Percentiles rank a stretch among this genome's conserved stretches.
These are phyloP conservation scores for Hirundichthys speculiger DNA, from an alignment of 2,113 vertebrate genomes.

Conservation along the genomic window DNA sequence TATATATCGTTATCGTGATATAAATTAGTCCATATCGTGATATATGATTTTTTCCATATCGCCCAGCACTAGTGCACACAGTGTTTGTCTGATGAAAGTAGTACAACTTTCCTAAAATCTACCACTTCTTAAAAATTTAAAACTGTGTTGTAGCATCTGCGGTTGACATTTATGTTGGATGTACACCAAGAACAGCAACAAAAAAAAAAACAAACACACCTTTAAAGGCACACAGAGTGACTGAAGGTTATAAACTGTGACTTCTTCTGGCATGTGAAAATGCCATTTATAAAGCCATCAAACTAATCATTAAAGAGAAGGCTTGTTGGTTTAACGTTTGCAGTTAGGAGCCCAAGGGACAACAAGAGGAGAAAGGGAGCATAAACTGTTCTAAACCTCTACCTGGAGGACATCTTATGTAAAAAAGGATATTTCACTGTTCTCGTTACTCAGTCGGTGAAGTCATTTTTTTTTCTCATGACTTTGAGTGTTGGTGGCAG, in stretches of 20 bases:
- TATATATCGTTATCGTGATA: no score
- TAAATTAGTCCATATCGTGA: no score
- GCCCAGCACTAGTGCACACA: no score
- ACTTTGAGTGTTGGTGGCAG: no score
- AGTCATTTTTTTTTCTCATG: no score
- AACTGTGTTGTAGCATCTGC: neutral
- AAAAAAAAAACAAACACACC: neutral
- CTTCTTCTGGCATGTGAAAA: neutral
- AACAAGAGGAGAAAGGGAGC: neutral
- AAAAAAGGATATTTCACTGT: no score
- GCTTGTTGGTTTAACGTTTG: neutral
- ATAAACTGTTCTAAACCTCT: neutral
- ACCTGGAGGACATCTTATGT: neutral
- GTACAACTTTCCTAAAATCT: no score
- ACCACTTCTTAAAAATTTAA: conserved; percentile 1
- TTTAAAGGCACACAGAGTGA: neutral
- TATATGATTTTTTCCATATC: no score
- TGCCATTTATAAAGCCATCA: neutral
- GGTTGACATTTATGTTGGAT: no score
- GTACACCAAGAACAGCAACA: no score
- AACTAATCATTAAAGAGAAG: conserved; percentile 26
- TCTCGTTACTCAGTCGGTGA: no score
- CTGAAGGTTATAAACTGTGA: neutral
- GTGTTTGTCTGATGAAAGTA: no score
- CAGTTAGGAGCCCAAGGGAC: neutral